Conservation (phyloP, 2,888 invertebrate species). For the Protophormia terraenovae region DNA sequence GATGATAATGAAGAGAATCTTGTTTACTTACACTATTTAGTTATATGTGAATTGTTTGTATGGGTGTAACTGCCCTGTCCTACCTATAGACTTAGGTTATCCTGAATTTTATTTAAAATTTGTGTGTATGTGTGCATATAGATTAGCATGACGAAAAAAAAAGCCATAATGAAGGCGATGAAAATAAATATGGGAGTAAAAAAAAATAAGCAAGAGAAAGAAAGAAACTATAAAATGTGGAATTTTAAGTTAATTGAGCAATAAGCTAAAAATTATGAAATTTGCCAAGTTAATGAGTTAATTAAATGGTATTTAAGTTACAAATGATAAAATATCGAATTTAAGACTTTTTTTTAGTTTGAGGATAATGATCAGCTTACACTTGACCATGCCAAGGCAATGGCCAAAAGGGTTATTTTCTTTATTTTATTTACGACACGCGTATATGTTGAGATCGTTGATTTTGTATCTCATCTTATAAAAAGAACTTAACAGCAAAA, state of each 20-base stretch:
- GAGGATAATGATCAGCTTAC: conserved; percentile 27
- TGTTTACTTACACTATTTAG: conserved; percentile 49
- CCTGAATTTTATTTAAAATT: not conserved
- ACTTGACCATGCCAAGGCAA: conserved; percentile 29
- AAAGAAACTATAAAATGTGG: conserved; percentile 58
- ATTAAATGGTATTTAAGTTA: conserved; percentile 63
- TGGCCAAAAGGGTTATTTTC: not conserved
- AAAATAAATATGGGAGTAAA: conserved; percentile 14
- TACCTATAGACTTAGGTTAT: conserved; percentile 30
- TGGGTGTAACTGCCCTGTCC: conserved; percentile 30
- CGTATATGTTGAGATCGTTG: conserved; percentile 14
- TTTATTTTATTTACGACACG: conserved; percentile 31
- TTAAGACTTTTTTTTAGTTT: conserved; percentile 22
- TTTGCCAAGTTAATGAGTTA: conserved; percentile 66
- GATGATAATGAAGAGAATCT: conserved; percentile 45
- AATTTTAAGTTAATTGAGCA: conserved; percentile 68
- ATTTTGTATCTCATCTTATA: not conserved
- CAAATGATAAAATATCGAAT: conserved; percentile 67
- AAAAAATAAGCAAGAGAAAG: not conserved
- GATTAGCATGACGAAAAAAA: conserved; percentile 47
- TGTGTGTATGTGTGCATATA: not conserved
- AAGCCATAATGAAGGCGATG: conserved; percentile 18
- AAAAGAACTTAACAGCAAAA: not conserved
- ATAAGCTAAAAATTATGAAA: conserved; percentile 65
- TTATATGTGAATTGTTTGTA: conserved; percentile 8